Conservation (phyloP, 2,113 vertebrate species). For the Planiliza haematocheilus region DNA sequence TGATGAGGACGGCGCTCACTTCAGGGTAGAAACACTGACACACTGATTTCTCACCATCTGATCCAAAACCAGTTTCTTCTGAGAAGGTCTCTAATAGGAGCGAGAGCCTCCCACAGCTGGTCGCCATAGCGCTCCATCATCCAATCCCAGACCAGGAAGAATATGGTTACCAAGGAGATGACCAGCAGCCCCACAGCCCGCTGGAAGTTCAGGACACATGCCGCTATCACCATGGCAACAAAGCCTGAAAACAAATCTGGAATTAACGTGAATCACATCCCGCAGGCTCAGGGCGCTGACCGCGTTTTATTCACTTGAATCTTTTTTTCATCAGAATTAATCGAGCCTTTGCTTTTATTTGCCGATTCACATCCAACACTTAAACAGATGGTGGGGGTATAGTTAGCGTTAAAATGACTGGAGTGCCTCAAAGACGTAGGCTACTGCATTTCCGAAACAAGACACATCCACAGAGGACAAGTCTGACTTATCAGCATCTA, state of each 20-base stretch:
- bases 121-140: conserved; percentile 83
- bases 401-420: background rate
- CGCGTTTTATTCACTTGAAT: background rate
- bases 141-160: conserved; percentile 89
- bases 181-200: conserved; percentile 86
- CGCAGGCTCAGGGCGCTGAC: background rate
- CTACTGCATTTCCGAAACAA: too few relatives aligned
- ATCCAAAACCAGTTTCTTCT: conserved; percentile 83
- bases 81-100: conserved; percentile 65
- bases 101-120: conserved; percentile 72
- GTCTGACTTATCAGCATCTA: background rate
- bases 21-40: background rate
- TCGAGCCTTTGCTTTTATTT: background rate
- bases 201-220: conserved; percentile 87
- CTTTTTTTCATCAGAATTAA: background rate
- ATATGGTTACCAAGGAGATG: conserved; percentile 79
- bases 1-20: background rate
- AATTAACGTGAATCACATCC: conserved; percentile 28
- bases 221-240: conserved; percentile 82
- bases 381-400: background rate
- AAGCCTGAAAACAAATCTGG: conserved; percentile 79
- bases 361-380: background rate
- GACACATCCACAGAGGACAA: background rate
- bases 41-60: conserved; percentile 84
- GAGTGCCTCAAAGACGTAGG: background rate